Evolutionary conservation across 2,888 invertebrate genomes (phyloP).

Genomic region (Neoitamus cyanurus): DNA sequence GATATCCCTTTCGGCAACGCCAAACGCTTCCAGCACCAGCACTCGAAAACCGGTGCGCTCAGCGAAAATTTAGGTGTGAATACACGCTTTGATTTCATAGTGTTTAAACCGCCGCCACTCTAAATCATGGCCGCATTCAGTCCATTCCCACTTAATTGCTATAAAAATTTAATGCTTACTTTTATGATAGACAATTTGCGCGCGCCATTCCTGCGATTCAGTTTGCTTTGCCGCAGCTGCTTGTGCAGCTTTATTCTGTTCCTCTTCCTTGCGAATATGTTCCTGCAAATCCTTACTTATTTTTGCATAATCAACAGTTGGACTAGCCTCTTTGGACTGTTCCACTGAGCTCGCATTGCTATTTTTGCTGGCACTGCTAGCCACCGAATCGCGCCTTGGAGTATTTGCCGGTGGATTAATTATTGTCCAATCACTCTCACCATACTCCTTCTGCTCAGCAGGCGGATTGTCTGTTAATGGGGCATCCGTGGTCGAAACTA

Average conservation of each 20-base stretch:
- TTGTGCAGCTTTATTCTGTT: neutral
- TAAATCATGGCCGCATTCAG: too few species aligned
- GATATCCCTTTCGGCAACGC: too few species aligned
- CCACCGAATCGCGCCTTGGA: constrained; percentile 31
- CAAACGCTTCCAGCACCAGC: too few species aligned
- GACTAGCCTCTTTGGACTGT: neutral
- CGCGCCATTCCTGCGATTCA: neutral
- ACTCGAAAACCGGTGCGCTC: too few species aligned
- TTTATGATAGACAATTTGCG: neutral
- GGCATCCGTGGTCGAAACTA: neutral
- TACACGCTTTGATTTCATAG: too few species aligned
- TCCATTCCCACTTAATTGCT: too few species aligned
- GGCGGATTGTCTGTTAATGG: neutral
- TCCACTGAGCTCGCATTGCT: neutral
- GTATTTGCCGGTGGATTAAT: constrained; percentile 52
- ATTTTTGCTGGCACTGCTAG: constrained; percentile 1
- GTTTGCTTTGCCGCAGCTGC: neutral
- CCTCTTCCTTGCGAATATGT: neutral
- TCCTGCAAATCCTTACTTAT: constrained; percentile 58
- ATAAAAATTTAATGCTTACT: neutral
- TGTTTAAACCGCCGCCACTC: too few species aligned
- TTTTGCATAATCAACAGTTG: constrained; percentile 55
- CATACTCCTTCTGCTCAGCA: constrained; percentile 19
- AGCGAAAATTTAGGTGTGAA: too few species aligned
- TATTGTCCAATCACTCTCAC: constrained; percentile 60